Conservation (phyloP, 64 coral and sea anemone genomes). For the Montipora capricornis region DNA sequence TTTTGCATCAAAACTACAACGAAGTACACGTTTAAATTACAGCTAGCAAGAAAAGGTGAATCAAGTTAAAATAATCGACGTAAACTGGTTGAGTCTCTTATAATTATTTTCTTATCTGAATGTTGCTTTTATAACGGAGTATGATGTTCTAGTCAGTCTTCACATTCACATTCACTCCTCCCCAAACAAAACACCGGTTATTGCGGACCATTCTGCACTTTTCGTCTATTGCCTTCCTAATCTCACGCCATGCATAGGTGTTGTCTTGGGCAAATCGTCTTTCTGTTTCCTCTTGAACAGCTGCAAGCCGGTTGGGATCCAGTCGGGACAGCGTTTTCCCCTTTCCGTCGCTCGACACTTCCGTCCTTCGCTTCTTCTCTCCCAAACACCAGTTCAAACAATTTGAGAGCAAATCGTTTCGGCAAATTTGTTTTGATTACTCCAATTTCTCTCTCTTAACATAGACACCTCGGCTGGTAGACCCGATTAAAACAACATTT, state of each 20-base stretch:
- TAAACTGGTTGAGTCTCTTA: slow-evolving; percentile 17
- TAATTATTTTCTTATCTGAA: slow-evolving; percentile 28
- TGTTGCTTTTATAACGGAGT: background rate
- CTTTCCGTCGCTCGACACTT: background rate
- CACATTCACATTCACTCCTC: slow-evolving; percentile 39
- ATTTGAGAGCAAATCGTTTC: too few species aligned
- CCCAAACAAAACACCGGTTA: slow-evolving; percentile 66
- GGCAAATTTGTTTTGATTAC: too few species aligned
- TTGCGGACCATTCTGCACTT: slow-evolving; percentile 76
- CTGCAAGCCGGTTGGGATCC: background rate
- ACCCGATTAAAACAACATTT: too few species aligned
- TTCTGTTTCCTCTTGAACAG: slow-evolving; percentile 26
- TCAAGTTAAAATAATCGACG: background rate
- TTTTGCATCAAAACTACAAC: too few species aligned
- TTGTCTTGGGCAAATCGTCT: background rate
- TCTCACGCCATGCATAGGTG: slow-evolving; percentile 26
- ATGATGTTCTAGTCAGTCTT: slow-evolving; percentile 5
- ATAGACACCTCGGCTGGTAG: too few species aligned
- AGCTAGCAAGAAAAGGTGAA: slow-evolving; percentile 7
- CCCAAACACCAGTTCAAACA: too few species aligned
- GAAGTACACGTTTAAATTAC: background rate
- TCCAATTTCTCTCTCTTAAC: too few species aligned
- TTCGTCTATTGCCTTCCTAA: slow-evolving; percentile 70
- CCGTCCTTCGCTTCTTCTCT: too few species aligned
- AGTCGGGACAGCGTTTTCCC: slow-evolving; percentile 21